Conservation (phyloP, 2,113 vertebrate genomes). For the Ceyx melanurus region DNA sequence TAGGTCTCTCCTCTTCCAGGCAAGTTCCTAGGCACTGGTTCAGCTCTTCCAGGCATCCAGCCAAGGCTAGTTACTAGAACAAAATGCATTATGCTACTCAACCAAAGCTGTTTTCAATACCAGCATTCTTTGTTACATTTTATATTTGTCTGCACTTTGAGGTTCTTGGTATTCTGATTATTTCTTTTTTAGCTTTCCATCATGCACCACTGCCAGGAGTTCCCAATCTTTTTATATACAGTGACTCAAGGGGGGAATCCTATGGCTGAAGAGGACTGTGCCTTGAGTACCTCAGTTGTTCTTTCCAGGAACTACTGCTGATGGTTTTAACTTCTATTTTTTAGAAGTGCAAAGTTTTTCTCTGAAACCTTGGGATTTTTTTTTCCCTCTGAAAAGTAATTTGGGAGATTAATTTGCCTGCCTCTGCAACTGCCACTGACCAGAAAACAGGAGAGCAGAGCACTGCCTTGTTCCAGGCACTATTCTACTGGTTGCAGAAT, state of each 20-base stretch:
- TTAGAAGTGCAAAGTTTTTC: not conserved
- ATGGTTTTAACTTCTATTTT: not conserved
- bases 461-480: not conserved
- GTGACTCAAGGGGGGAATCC: constrained; percentile 33
- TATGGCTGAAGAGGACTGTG: not conserved
- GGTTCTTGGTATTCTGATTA: not conserved
- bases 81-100: not conserved
- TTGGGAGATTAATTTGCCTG: not conserved
- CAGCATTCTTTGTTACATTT: not conserved
- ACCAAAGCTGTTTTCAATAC: not conserved
- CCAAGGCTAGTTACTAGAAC: not conserved
- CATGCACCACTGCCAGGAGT: not conserved
- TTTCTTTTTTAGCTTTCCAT: not conserved
- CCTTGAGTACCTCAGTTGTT: not conserved
- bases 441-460: not conserved
- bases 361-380: not conserved
- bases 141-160: not conserved
- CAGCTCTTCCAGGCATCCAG: not conserved
- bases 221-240: not conserved
- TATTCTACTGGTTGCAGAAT: not conserved
- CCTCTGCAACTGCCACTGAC: not conserved
- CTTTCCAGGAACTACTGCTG: not conserved
- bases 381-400: not conserved
- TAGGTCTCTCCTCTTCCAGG: not conserved
- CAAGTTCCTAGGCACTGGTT: not conserved